Evolutionary conservation across 2,888 invertebrate genomes (phyloP), one percentile per base, ranked within the genome.

Genomic region (Apoda limacodes): DNA sequence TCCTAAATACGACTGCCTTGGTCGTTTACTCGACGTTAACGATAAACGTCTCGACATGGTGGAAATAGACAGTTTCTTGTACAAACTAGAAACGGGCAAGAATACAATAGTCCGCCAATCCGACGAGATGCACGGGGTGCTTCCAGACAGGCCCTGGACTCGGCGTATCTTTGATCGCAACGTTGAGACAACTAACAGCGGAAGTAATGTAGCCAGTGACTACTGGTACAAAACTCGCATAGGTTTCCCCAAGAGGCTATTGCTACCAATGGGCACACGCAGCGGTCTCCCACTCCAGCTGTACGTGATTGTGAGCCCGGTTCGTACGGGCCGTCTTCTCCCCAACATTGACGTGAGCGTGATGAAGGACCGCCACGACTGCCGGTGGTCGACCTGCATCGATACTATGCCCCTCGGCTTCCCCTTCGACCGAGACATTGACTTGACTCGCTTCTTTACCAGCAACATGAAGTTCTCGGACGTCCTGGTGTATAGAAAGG

Each of bases 361-460:
- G 35, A 74, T 74, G 60, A 80, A 81, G 55, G 69, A 76, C 28
- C 76, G 83, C 35, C 82, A 74, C 43, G 65, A 82, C 37, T 84
- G 83, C 45, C 76, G 76, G 52, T 85, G 82, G 59, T 59, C 83
- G 49, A 71, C 64, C 5, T 80, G 76, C 40, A 64, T 85, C 41
- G 90, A 90, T 63, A 82, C 75, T 27, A 82, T 83, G 58, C 83
- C 90, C 2, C 76, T 87, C 45, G 89, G 88, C 36, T 92, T 85
- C 82, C 92, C 92, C 44, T 86, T 92, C 75, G 90, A 92, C 65
- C 85, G 89, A 42, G 71, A 70, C 19, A 82, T 88, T 52, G 75
- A 84, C 34, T 70, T 83, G 42, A 68, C 74, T 26, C 52, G 60
- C 40, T 89, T 86, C 83, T 80, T 75, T 52, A 84, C 85, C 11